A percentile compares a stretch with the other conserved stretches of the same genome.
Evolutionary conservation across 2,888 invertebrate species (phyloP).

Genomic region (Microplitis deprimator): DNA sequence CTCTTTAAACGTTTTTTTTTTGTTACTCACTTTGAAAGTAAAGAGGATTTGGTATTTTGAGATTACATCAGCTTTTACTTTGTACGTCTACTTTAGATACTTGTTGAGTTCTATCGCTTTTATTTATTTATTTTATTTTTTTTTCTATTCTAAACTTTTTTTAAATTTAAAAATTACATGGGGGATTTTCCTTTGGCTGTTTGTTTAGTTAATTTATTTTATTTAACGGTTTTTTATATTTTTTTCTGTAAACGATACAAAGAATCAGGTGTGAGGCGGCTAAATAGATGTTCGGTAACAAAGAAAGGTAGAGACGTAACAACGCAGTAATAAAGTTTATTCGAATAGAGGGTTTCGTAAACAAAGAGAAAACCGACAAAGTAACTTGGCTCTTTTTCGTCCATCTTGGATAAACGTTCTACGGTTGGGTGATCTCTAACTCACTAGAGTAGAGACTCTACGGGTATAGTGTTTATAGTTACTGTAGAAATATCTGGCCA

Average conservation of each 20-base stretch:
- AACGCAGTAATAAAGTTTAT: not conserved
- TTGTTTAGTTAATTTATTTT: not conserved
- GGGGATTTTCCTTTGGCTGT: no score
- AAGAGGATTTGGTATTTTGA: not conserved
- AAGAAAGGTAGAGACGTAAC: not conserved
- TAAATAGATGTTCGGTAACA: not conserved
- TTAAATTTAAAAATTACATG: no score
- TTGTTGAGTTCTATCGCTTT: no score
- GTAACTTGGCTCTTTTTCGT: conserved; percentile 17
- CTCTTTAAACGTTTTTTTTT: conserved; percentile 5
- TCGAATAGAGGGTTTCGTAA: not conserved
- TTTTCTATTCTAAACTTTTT: no score
- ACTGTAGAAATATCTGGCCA: not conserved
- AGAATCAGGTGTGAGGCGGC: conserved; percentile 7
- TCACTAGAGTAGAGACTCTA: conserved; percentile 33
- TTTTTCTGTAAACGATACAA: not conserved
- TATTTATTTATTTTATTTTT: no score
- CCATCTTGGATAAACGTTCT: conserved; percentile 50
- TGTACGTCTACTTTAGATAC: not conserved
- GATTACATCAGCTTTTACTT: not conserved
- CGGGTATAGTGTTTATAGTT: not conserved
- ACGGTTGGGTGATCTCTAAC: conserved; percentile 48
- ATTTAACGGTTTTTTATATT: not conserved
- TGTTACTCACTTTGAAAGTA: conserved; percentile 45
- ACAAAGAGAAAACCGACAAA: conserved; percentile 28